phyloP scores from a whole-genome alignment of 1,140 invertebrate genomes.

The Ceratosolen solmsi region DNA sequence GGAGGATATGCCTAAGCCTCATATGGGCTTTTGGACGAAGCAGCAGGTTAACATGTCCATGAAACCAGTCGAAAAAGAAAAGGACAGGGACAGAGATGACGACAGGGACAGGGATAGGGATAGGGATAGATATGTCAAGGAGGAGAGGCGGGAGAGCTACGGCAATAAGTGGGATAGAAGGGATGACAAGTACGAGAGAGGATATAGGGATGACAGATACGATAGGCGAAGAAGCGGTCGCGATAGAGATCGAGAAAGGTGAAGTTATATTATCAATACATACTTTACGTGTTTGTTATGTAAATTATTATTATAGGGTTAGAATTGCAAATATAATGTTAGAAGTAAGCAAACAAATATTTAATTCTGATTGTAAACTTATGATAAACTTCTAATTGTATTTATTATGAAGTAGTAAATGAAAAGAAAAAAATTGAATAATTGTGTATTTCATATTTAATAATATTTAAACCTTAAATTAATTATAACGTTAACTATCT shows the following conservation, averaged over 20 bases:
- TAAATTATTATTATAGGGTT: background rate
- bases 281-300: background rate
- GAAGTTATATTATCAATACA: slow-evolving; percentile 21
- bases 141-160: slow-evolving; percentile 7
- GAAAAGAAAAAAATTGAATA: too few relatives aligned
- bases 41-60: slow-evolving; percentile 70
- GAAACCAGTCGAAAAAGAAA: slow-evolving; percentile 62
- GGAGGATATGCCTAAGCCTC: slow-evolving; percentile 72
- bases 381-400: too few relatives aligned
- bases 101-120: slow-evolving; percentile 62
- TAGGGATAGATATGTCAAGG: slow-evolving; percentile 58
- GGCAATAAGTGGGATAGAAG: slow-evolving; percentile 40
- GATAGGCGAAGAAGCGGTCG: slow-evolving; percentile 68
- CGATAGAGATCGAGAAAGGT: slow-evolving; percentile 61
- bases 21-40: slow-evolving; percentile 73
- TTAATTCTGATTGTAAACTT: too few relatives aligned
- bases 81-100: slow-evolving; percentile 59
- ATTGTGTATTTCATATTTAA: too few relatives aligned
- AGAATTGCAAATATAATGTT: too few relatives aligned
- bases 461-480: too few relatives aligned
- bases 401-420: too few relatives aligned
- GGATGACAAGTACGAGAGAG: slow-evolving; percentile 36
- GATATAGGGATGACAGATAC: slow-evolving; percentile 60
- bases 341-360: too few relatives aligned
- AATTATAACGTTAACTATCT: slow-evolving; percentile 30